phyloP scores from a whole-genome alignment of 2,888 invertebrate species.

The Stramonita haemastoma region DNA sequence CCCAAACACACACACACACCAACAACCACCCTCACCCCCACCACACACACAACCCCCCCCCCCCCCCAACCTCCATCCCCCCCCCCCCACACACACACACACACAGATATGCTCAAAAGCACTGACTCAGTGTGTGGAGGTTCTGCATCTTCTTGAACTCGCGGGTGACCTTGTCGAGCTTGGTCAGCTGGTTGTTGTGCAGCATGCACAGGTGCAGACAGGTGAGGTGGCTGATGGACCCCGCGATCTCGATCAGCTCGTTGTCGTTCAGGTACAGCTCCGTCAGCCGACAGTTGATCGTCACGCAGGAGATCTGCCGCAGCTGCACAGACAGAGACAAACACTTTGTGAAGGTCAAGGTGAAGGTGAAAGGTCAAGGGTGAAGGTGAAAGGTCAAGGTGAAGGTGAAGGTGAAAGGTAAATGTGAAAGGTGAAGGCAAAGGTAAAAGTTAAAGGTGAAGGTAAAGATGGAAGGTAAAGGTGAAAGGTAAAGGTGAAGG shows the following conservation, averaged over 20 bases:
- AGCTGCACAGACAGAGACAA: constrained; percentile 53
- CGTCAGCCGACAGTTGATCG: constrained; percentile 62
- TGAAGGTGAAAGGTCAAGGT: too few relatives aligned
- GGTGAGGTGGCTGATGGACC: constrained; percentile 65
- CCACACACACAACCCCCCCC: too few relatives aligned
- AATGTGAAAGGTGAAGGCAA: too few relatives aligned
- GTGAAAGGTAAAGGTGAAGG: too few relatives aligned
- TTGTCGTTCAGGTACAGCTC: constrained; percentile 72
- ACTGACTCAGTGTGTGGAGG: constrained; percentile 48
- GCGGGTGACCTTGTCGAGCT: constrained; percentile 64
- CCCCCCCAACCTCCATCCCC: too few relatives aligned
- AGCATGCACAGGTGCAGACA: constrained; percentile 66
- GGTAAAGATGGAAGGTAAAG: too few relatives aligned
- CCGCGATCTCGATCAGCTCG: constrained; percentile 64
- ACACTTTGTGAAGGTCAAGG: too few relatives aligned
- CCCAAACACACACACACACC: too few relatives aligned
- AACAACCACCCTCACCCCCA: too few relatives aligned
- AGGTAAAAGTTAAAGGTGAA: too few relatives aligned
- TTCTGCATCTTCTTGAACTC: constrained; percentile 70
- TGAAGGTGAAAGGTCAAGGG: too few relatives aligned
- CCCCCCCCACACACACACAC: neutral
- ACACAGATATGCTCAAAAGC: neutral
- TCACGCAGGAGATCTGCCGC: constrained; percentile 60
- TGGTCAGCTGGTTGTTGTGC: constrained; percentile 71
- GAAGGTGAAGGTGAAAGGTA: too few relatives aligned